Conservation (phyloP, 2,888 invertebrate genomes). For the Leptinotarsa rubiginosa region DNA sequence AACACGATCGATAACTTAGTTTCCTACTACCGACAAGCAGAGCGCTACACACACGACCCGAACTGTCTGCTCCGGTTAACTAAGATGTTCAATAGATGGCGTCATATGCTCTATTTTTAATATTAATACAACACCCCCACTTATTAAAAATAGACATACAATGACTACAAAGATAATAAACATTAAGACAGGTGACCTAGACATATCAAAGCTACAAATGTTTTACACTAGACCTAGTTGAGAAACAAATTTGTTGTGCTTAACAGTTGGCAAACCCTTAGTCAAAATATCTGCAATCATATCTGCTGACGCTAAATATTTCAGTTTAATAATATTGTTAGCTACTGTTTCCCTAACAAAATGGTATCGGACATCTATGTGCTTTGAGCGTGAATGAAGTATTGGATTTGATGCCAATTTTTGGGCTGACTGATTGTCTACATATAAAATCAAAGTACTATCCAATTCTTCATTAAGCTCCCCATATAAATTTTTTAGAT, state of each 20-base stretch:
- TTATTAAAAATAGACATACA: background rate
- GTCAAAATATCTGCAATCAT: constrained; percentile 24
- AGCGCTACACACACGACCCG: too few relatives aligned
- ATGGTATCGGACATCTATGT: constrained; percentile 39
- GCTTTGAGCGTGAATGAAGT: constrained; percentile 24
- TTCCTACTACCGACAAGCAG: too few relatives aligned
- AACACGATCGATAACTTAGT: too few relatives aligned
- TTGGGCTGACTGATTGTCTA: constrained; percentile 39
- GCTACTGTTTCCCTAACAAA: constrained; percentile 31
- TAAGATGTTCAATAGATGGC: too few relatives aligned
- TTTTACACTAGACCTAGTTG: background rate
- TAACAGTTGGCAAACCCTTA: constrained; percentile 2
- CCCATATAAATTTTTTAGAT: constrained; percentile 29
- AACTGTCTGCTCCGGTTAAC: too few relatives aligned
- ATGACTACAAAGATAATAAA: background rate
- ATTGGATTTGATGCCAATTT: constrained; percentile 31
- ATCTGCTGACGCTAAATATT: constrained; percentile 16
- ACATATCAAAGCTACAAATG: too few relatives aligned
- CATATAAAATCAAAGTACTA: constrained; percentile 25
- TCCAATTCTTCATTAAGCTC: constrained; percentile 21
- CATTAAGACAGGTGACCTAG: background rate
- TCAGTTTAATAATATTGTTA: constrained; percentile 30
- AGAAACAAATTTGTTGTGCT: constrained; percentile 11
- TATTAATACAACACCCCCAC: background rate
- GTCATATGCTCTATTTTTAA: background rate